These are phyloP conservation scores for Cephus spinipes DNA, from an alignment of 2,888 invertebrate species.

Conservation along the genomic window DNA sequence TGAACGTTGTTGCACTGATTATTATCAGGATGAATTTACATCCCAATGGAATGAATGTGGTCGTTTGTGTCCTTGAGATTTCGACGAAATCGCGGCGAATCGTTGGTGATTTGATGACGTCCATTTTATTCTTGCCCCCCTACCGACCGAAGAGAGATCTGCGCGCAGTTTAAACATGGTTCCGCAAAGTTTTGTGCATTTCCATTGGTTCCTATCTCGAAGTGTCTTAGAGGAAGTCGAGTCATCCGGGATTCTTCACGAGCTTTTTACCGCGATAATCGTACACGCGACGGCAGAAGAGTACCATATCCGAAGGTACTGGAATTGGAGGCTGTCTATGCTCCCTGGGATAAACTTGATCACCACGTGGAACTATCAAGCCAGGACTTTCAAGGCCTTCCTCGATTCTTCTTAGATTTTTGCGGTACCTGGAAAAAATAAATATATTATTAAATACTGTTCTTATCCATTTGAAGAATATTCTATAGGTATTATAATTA, in stretches of 20 bases:
- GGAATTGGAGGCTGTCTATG: conserved; percentile 75
- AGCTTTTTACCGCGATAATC: conserved; percentile 87
- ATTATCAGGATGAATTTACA: background rate
- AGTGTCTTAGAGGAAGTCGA: conserved; percentile 55
- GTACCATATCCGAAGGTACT: conserved; percentile 84
- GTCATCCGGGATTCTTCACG: conserved; percentile 66
- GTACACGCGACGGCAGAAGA: conserved; percentile 95
- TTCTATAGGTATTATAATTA: conserved; percentile 58
- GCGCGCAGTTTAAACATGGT: conserved; percentile 53
- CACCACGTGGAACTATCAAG: conserved; percentile 82
- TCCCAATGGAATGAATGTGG: background rate
- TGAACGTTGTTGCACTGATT: background rate
- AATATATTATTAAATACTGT: background rate
- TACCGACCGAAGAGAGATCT: conserved; percentile 51
- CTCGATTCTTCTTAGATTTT: conserved; percentile 81
- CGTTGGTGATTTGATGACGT: background rate
- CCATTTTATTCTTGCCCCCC: background rate
- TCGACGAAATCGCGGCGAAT: background rate
- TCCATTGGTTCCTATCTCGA: conserved; percentile 53
- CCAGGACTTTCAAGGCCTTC: conserved; percentile 78
- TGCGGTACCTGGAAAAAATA: conserved; percentile 78
- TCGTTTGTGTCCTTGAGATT: background rate
- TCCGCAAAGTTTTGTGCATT: conserved; percentile 45
- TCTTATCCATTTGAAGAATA: background rate
- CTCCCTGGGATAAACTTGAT: conserved; percentile 70